Evolutionary conservation across 1,140 invertebrate genomes (phyloP).

Genomic region (Mizuhopecten yessoensis): DNA sequence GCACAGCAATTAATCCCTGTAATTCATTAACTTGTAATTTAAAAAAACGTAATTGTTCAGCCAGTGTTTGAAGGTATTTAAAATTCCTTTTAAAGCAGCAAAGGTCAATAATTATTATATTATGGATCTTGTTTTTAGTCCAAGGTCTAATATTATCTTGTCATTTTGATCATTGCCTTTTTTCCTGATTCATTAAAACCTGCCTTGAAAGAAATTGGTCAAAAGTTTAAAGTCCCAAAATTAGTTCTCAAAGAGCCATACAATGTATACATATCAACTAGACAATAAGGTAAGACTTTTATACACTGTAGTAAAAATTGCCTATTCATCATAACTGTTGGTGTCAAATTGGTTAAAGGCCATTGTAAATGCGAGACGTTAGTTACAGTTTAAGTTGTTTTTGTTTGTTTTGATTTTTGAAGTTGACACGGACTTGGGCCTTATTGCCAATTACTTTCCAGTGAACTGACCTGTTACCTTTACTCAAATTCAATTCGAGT

Average conservation of each 20-base stretch:
- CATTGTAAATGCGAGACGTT: neutral
- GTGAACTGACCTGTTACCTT: too few species aligned
- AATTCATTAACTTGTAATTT: neutral
- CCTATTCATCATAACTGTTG: neutral
- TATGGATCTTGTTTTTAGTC: neutral
- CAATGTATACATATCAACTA: too few species aligned
- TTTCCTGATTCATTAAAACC: neutral
- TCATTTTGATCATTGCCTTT: neutral
- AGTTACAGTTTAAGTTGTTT: neutral
- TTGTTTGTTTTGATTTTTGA: neutral
- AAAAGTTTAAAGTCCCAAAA: neutral
- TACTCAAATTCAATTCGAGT: too few species aligned
- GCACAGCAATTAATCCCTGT: neutral
- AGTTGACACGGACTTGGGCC: too few species aligned
- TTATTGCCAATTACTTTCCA: too few species aligned
- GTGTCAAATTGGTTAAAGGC: too few species aligned
- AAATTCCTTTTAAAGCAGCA: neutral
- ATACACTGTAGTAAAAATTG: neutral
- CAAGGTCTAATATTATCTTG: neutral
- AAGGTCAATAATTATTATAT: neutral
- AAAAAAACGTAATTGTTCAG: neutral
- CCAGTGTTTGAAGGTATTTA: neutral
- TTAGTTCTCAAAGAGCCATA: neutral
- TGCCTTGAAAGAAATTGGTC: neutral
- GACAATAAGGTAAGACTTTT: neutral